These are phyloP conservation scores for Rotaria socialis DNA, from an alignment of 2,888 invertebrate genomes.

Conservation along the genomic window DNA sequence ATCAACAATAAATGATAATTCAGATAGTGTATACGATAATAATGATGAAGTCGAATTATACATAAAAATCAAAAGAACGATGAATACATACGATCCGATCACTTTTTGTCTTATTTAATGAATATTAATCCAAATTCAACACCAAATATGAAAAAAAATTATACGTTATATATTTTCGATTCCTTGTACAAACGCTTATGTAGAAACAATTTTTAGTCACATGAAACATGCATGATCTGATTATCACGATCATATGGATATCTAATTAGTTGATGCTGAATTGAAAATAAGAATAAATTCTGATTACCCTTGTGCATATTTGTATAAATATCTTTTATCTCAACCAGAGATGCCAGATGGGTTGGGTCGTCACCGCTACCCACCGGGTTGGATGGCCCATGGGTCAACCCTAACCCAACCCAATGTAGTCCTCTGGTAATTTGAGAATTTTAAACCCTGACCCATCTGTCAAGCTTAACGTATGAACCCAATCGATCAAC, in stretches of 20 bases:
- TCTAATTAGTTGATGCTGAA: neutral
- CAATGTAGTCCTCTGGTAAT: too few relatives aligned
- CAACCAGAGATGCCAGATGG: too few relatives aligned
- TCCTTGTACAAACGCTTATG: neutral
- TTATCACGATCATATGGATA: neutral
- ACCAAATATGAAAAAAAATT: neutral
- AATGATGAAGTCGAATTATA: neutral
- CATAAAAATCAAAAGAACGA: neutral
- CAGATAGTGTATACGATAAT: neutral
- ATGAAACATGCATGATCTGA: neutral
- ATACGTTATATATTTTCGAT: neutral
- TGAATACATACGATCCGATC: neutral
- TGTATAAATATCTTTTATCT: neutral
- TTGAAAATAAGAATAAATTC: neutral
- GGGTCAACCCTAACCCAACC: too few relatives aligned
- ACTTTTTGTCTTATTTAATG: neutral
- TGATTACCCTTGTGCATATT: neutral
- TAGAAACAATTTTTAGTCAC: neutral
- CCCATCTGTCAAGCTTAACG: too few relatives aligned
- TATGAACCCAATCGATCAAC: too few relatives aligned
- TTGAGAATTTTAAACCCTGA: too few relatives aligned
- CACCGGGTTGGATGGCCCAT: too few relatives aligned
- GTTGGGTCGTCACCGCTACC: too few relatives aligned
- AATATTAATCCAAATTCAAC: neutral
- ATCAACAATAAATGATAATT: neutral